phyloP scores from a whole-genome alignment of 1,140 invertebrate species.

The Sesamia nonagrioides region DNA sequence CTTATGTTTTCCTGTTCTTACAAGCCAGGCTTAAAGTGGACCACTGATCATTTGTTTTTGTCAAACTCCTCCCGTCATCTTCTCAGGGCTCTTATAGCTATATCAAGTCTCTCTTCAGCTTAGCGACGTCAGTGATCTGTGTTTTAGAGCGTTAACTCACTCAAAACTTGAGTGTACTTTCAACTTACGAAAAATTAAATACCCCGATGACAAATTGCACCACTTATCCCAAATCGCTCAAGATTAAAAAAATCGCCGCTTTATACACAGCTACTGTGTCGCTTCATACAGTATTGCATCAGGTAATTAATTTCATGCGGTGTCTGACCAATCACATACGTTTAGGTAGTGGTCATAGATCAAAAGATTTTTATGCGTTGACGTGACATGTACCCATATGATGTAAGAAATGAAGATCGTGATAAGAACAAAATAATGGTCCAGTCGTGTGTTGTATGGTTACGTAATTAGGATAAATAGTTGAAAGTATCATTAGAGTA shows the following conservation, averaged over 20 bases:
- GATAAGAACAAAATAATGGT: conserved; percentile 44
- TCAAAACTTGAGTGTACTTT: not conserved
- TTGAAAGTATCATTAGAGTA: conserved; percentile 9
- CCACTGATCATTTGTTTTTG: too few species aligned
- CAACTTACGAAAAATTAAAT: not conserved
- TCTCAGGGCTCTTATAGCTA: too few species aligned
- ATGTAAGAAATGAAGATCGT: conserved; percentile 38
- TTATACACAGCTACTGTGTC: conserved; percentile 46
- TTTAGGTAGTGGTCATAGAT: conserved; percentile 64
- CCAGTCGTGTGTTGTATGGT: conserved; percentile 13
- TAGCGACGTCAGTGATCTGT: too few species aligned
- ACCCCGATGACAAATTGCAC: not conserved
- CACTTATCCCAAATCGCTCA: not conserved
- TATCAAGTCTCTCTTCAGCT: too few species aligned
- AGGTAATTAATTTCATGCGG: conserved; percentile 79
- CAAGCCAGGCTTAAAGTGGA: too few species aligned
- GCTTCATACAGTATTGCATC: conserved; percentile 64
- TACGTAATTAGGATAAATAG: conserved; percentile 18
- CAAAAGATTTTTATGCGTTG: conserved; percentile 70
- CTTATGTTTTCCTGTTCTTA: too few species aligned
- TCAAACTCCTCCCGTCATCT: too few species aligned
- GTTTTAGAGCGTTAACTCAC: not conserved
- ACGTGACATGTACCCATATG: conserved; percentile 61
- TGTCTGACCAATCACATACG: conserved; percentile 76
- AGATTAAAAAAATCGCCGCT: not conserved